Percentiles rank a stretch among this genome's conserved stretches.
These are phyloP conservation scores for Neomonachus schauinslandi DNA, from an alignment of 2,113 vertebrate genomes.

Conservation along the genomic window DNA sequence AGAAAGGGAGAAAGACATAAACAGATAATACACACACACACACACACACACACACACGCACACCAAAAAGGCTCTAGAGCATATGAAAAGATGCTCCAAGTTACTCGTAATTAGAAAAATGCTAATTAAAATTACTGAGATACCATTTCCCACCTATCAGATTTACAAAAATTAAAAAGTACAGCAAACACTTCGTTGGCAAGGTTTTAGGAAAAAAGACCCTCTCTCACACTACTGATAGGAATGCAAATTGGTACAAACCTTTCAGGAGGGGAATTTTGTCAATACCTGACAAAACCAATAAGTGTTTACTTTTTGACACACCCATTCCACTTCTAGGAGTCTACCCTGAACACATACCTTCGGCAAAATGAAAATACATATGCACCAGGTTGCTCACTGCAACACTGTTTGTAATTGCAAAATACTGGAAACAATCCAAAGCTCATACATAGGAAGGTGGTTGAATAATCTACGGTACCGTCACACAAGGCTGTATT, in stretches of 20 bases:
- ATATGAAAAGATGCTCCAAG: constrained; percentile 57
- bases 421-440: constrained; percentile 29
- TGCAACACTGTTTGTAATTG: neutral
- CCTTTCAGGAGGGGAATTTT: neutral
- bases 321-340: neutral
- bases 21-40: neutral
- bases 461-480: neutral
- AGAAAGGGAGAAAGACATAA: constrained; percentile 29
- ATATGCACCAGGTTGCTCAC: neutral
- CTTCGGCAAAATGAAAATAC: constrained; percentile 11
- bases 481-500: neutral
- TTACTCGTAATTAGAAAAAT: constrained; percentile 66
- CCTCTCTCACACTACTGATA: neutral
- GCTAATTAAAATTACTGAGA: constrained; percentile 59
- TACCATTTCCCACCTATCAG: constrained; percentile 53
- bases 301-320: constrained; percentile 38
- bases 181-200: constrained; percentile 17
- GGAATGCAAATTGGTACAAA: neutral
- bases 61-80: constrained; percentile 40
- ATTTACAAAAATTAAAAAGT: constrained; percentile 56
- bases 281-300: constrained; percentile 1
- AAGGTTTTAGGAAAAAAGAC: constrained; percentile 3
- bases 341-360: neutral
- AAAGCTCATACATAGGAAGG: neutral
- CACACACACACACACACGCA: neutral